Conservation (phyloP, 2,797 vertebrate genomes). For the Botia almorhae region DNA sequence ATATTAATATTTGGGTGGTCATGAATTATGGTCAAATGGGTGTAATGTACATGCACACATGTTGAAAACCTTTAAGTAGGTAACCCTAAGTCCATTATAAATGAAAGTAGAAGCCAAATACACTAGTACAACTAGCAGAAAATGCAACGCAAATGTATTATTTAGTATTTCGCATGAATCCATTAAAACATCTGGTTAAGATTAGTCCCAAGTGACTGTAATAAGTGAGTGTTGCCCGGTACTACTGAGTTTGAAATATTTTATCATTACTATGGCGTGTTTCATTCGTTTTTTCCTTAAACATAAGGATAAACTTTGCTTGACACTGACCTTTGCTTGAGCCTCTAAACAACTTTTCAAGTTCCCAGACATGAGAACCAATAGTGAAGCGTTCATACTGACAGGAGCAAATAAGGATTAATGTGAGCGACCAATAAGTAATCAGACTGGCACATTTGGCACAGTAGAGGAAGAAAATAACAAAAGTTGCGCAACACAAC, state of each 20-base stretch:
- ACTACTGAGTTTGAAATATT: constrained; percentile 58
- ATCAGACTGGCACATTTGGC: constrained; percentile 41
- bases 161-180: neutral
- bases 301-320: constrained; percentile 14
- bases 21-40: neutral
- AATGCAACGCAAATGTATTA: constrained; percentile 9
- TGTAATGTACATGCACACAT: neutral
- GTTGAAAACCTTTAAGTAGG: neutral
- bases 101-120: constrained; percentile 12
- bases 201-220: constrained; percentile 70
- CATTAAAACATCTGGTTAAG: constrained; percentile 56
- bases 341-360: constrained; percentile 40
- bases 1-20: no score
- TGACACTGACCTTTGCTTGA: constrained; percentile 28
- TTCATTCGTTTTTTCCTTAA: constrained; percentile 2
- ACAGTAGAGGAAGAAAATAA: neutral
- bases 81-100: constrained; percentile 13
- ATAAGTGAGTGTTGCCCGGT: constrained; percentile 65
- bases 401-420: constrained; percentile 43
- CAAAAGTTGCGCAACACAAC: neutral
- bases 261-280: constrained; percentile 25
- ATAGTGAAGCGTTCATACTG: constrained; percentile 38
- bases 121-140: constrained; percentile 31
- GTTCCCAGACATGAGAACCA: constrained; percentile 22
- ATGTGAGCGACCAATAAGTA: constrained; percentile 38